phyloP scores from a whole-genome alignment of 2,113 vertebrate species.

The Ochotona curzoniae region DNA sequence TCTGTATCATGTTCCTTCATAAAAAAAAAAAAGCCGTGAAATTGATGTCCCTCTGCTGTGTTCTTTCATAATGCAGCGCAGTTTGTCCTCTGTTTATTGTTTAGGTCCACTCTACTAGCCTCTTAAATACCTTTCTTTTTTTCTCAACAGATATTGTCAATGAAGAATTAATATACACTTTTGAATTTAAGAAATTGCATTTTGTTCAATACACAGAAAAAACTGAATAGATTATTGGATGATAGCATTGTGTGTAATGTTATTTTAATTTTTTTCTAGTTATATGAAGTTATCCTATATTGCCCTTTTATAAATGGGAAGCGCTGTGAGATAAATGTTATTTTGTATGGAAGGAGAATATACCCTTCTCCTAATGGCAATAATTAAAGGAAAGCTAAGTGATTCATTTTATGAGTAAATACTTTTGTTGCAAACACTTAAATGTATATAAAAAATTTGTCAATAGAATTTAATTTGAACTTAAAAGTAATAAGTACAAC shows the following conservation, averaged over 20 bases:
- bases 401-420: neutral
- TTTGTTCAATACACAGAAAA: conserved; percentile 27
- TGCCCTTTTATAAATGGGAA: neutral
- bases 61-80: neutral
- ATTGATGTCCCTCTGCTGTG: neutral
- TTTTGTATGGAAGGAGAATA: neutral
- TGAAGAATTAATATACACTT: neutral
- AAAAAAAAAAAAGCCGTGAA: neutral
- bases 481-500: neutral
- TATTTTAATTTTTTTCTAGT: conserved; percentile 1
- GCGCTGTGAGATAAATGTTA: neutral
- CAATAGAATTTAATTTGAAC: neutral
- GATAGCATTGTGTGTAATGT: neutral
- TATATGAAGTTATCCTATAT: neutral
- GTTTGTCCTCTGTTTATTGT: neutral
- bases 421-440: neutral
- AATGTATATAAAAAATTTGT: neutral
- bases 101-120: rapidly evolving
- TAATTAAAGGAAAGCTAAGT: neutral
- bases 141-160: neutral
- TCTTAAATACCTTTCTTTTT: neutral
- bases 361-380: neutral
- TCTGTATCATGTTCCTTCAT: neutral
- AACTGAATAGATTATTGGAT: neutral
- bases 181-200: neutral